Evolutionary conservation across 2,797 vertebrate genomes (phyloP).

Genomic region (Agapornis canus): DNA sequence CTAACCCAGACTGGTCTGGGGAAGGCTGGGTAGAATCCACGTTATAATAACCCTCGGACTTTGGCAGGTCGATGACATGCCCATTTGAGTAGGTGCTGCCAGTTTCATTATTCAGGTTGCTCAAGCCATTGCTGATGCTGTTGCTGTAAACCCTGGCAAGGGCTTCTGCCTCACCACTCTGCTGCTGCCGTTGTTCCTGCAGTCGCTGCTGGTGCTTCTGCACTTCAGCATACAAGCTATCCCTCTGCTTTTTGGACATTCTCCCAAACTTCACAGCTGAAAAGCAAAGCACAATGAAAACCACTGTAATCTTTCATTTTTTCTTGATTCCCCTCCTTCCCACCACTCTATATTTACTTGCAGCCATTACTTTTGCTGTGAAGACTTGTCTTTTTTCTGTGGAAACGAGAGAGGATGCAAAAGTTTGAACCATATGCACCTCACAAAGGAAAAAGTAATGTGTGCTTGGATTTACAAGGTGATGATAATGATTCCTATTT

Average conservation of each 20-base stretch:
- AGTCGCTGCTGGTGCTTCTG: slow-evolving; percentile 97
- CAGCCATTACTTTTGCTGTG: neutral
- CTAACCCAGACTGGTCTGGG: slow-evolving; percentile 97
- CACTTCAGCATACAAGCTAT: slow-evolving; percentile 97
- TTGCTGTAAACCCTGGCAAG: slow-evolving; percentile 91
- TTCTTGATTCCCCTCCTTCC: neutral
- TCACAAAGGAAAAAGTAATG: neutral
- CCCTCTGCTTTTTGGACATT: slow-evolving; percentile 99
- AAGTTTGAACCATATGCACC: neutral
- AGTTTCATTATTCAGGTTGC: slow-evolving; percentile 89
- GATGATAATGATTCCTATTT: neutral
- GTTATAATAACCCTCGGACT: slow-evolving; percentile 91
- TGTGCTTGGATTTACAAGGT: neutral
- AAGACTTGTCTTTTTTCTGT: neutral
- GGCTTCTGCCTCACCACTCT: slow-evolving; percentile 93
- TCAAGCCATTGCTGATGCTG: slow-evolving; percentile 91
- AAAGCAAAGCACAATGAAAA: neutral
- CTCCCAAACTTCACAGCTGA: slow-evolving; percentile 98
- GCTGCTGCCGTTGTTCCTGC: slow-evolving; percentile 94
- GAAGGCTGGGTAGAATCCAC: slow-evolving; percentile 97
- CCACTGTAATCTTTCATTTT: neutral
- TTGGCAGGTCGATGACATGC: slow-evolving; percentile 94
- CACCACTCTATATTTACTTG: neutral
- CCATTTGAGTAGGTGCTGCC: slow-evolving; percentile 91
- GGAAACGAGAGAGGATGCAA: neutral